Evolutionary conservation across 1,140 invertebrate genomes (phyloP).

Genomic region (Polypedilum vanderplanki): DNA sequence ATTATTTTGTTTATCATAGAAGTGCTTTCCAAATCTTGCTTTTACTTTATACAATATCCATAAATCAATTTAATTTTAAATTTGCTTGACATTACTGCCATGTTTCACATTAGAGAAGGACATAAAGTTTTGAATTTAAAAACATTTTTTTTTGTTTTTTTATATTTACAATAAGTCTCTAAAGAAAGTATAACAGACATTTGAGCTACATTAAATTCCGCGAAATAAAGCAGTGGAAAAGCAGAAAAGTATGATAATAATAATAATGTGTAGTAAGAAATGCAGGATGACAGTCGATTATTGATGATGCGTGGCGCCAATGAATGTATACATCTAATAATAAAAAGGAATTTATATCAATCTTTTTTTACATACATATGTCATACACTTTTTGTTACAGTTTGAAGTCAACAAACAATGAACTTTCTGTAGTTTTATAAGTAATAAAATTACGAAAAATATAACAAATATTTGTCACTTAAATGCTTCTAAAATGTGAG

Average conservation of each 20-base stretch:
- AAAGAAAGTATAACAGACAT: too few relatives aligned
- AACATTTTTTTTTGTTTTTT: neutral
- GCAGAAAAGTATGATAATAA: neutral
- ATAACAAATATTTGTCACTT: too few relatives aligned
- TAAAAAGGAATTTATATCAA: conserved; percentile 1
- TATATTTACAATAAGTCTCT: neutral
- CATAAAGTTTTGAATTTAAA: neutral
- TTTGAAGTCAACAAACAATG: too few relatives aligned
- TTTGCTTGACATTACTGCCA: neutral
- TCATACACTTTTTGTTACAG: too few relatives aligned
- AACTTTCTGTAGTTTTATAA: too few relatives aligned
- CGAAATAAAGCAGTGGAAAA: neutral
- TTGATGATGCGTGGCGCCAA: neutral
- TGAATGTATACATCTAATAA: too few relatives aligned
- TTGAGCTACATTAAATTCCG: neutral
- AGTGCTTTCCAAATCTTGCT: neutral
- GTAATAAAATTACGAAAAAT: too few relatives aligned
- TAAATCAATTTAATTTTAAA: conserved; percentile 7
- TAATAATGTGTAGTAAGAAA: neutral
- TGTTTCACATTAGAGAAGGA: too few relatives aligned
- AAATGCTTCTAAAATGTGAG: too few relatives aligned
- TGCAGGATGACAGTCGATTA: neutral
- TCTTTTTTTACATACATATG: neutral
- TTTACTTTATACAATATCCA: neutral
- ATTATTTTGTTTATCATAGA: neutral